These are phyloP conservation scores for Australoheros scitulus DNA, from an alignment of 2,113 vertebrate genomes.

Conservation along the genomic window DNA sequence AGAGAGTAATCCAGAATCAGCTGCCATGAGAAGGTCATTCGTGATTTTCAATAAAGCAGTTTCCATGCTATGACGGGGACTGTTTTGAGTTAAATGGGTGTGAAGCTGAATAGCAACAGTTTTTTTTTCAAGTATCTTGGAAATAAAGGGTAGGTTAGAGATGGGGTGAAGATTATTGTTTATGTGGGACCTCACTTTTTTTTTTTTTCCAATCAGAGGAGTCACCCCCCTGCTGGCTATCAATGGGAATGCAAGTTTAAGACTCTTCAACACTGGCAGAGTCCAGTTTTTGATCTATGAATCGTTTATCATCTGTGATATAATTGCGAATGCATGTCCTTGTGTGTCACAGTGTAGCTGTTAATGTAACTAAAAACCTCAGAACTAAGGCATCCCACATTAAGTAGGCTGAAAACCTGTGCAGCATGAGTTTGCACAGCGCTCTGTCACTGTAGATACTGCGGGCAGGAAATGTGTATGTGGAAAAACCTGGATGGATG, in stretches of 20 bases:
- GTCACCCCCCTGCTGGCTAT: neutral
- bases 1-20: too few species aligned
- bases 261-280: neutral
- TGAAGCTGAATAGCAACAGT: too few species aligned
- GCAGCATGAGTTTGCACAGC: neutral
- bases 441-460: neutral
- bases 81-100: too few species aligned
- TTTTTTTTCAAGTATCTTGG: too few species aligned
- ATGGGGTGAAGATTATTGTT: too few species aligned
- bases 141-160: too few species aligned
- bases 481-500: conserved; percentile 50
- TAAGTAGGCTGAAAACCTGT: neutral
- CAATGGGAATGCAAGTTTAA: neutral
- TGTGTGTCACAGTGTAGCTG: neutral
- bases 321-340: neutral
- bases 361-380: neutral
- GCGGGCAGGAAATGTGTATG: conserved; percentile 21
- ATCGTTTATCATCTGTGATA: too few species aligned
- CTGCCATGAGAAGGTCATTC: too few species aligned
- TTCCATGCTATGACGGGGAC: too few species aligned
- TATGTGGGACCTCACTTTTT: too few species aligned
- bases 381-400: neutral
- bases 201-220: neutral
- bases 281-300: neutral
- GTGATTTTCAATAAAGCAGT: too few species aligned